Evolutionary conservation across 2,113 vertebrate genomes (phyloP).

Genomic region (Cyanoliseus patagonus): DNA sequence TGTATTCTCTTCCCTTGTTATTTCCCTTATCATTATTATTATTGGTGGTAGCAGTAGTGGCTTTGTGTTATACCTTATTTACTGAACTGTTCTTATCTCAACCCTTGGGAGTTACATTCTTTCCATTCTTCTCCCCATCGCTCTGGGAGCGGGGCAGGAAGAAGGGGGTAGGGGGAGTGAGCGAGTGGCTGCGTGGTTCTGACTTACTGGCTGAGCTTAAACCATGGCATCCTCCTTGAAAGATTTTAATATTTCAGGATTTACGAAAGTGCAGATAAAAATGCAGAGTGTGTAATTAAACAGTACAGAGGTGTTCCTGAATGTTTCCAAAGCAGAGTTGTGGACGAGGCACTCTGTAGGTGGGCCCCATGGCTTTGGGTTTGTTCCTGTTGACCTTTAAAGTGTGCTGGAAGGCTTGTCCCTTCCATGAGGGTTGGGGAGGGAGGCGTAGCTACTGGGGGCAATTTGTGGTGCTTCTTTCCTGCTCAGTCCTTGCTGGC

Average conservation of each 20-base stretch:
- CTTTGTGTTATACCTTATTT: too few relatives aligned
- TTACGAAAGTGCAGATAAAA: neutral
- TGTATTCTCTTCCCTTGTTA: too few relatives aligned
- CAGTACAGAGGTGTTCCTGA: fast-evolving
- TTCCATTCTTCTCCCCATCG: too few relatives aligned
- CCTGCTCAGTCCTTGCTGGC: neutral
- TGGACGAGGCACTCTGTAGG: neutral
- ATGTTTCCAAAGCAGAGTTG: neutral
- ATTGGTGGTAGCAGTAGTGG: too few relatives aligned
- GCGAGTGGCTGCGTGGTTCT: too few relatives aligned
- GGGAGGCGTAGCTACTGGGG: neutral
- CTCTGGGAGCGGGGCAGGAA: too few relatives aligned
- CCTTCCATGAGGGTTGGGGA: neutral
- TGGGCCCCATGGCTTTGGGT: neutral
- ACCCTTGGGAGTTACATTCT: too few relatives aligned
- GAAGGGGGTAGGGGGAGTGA: too few relatives aligned
- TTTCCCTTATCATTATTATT: too few relatives aligned
- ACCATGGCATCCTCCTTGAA: neutral
- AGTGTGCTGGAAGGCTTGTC: neutral
- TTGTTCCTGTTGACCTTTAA: neutral
- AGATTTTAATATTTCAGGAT: neutral
- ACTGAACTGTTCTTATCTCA: too few relatives aligned
- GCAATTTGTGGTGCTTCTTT: neutral
- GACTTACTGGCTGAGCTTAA: too few relatives aligned
- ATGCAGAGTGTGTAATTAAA: neutral